Evolutionary conservation across 2,888 invertebrate species (phyloP), one percentile per base, ranked within the genome.

Genomic region (Germaria angustata): DNA sequence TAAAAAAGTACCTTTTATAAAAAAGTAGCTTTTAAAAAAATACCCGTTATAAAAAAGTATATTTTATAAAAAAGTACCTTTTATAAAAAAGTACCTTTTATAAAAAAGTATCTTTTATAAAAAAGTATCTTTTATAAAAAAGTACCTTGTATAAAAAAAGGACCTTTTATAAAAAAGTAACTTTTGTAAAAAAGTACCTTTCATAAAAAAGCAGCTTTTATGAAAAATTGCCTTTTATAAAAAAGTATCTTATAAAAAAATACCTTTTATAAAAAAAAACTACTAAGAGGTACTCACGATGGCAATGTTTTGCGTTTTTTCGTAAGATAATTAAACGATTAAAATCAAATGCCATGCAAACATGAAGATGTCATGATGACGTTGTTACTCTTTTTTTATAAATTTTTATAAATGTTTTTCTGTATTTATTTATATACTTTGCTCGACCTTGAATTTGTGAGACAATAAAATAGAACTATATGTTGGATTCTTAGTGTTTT

Each of bases 381-480:
- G n/a, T 39, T 59, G n/a, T 39, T 59, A 36, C 7, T 59, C 39
- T 11, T n/a, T 24, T 28, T 28, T 51, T 9, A 55, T n/a, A n/a
- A n/a, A n/a, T n/a, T 7, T 28, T 17, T 32, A 32, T 32, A 13
- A 5, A 7, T 20, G 6, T 7, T 17, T 7, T 17, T 20, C 11
- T 34, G n/a, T 15, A 15, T n/a, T n/a, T 41, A 22, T 59, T 2
- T 32, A 8, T 9, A 46, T 46, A 46, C 8, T 15, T 22, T 20
- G 15, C 28, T 44, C 17, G 13, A 34, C 46, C 65, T 49, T 65
- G 46, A 17, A 65, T 4, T 13, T 49, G 8, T 46, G 1, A n/a
- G 13, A 49, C 13, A 34, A 34, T 34, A 11, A 46, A 34, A 34
- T 34, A 65, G 49, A 65, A 65, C 65, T 49, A 49, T 49, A 4